These are phyloP conservation scores for Ophion slaviceki DNA, from an alignment of 2,888 invertebrate genomes.

Conservation along the genomic window DNA sequence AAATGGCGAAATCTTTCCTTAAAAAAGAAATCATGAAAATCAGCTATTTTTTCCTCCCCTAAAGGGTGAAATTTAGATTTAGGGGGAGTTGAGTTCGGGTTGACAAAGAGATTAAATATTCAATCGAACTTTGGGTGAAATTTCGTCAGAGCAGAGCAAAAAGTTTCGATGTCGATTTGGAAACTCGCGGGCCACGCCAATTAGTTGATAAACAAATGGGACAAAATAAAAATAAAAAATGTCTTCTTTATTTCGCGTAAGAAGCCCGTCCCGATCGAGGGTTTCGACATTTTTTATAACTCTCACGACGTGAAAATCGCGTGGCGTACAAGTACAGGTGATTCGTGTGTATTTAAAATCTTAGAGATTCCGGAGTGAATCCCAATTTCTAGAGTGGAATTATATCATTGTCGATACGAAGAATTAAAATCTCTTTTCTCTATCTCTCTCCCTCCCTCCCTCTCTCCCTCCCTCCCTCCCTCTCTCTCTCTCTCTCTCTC, in stretches of 20 bases:
- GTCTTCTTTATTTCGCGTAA: conserved; percentile 15
- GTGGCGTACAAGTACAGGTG: conserved; percentile 60
- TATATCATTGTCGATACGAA: conserved; percentile 75
- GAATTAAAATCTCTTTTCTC: conserved; percentile 71
- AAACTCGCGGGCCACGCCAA: background rate
- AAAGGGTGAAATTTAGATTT: background rate
- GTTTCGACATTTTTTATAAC: conserved; percentile 69
- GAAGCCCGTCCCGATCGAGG: conserved; percentile 60
- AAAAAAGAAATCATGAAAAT: no score
- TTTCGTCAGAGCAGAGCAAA: background rate
- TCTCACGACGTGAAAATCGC: conserved; percentile 57
- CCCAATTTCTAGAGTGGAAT: conserved; percentile 78
- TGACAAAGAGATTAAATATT: background rate
- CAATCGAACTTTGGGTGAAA: background rate
- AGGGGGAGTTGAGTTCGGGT: no score
- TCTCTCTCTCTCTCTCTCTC: conserved; percentile 43
- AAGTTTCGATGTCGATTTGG: background rate
- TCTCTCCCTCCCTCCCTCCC: conserved; percentile 14
- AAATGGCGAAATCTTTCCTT: no score
- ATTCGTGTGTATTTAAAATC: conserved; percentile 58
- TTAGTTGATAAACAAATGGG: background rate
- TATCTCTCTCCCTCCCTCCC: conserved; percentile 40
- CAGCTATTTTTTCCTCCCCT: no score
- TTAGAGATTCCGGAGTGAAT: conserved; percentile 76
- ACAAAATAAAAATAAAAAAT: conserved; percentile 1